Percentiles rank a stretch among this genome's conserved stretches.
phyloP scores from a whole-genome alignment of 2,888 invertebrate genomes.

The Timema cristinae region DNA sequence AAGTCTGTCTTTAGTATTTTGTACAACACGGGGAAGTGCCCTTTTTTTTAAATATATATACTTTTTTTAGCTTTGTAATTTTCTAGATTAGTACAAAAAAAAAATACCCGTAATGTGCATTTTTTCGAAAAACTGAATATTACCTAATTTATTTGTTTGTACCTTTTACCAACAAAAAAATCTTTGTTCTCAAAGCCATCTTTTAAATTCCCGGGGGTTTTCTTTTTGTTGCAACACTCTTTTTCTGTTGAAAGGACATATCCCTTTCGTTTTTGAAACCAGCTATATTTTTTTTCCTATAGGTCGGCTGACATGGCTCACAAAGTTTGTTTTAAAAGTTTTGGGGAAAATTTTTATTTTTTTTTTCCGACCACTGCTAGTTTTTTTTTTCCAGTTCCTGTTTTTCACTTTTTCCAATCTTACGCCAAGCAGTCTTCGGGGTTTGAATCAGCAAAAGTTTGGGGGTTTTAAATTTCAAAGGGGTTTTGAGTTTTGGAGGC shows the following conservation, averaged over 20 bases:
- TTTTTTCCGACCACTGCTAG: no score
- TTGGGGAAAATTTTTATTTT: no score
- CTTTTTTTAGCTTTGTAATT: neutral
- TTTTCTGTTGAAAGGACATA: slow-evolving; percentile 12
- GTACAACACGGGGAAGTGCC: neutral
- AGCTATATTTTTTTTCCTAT: neutral
- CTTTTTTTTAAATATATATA: neutral
- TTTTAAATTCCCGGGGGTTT: neutral
- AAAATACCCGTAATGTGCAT: neutral
- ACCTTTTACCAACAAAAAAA: no score
- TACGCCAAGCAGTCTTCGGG: slow-evolving; percentile 36
- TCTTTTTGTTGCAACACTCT: neutral
- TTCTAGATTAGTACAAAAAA: neutral
- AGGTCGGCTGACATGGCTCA: neutral
- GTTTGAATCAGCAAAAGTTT: slow-evolving; percentile 37
- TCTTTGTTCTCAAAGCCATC: neutral
- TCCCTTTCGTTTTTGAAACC: slow-evolving; percentile 16
- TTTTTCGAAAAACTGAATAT: no score
- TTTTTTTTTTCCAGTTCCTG: no score
- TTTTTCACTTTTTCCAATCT: slow-evolving; percentile 28
- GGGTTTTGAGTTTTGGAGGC: slow-evolving; percentile 30
- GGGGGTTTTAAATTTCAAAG: slow-evolving; percentile 37
- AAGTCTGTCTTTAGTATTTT: no score
- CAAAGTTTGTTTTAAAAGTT: neutral
- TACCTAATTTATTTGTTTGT: no score